Evolutionary conservation across 2,113 vertebrate species (phyloP).

Genomic region (Menura novaehollandiae): DNA sequence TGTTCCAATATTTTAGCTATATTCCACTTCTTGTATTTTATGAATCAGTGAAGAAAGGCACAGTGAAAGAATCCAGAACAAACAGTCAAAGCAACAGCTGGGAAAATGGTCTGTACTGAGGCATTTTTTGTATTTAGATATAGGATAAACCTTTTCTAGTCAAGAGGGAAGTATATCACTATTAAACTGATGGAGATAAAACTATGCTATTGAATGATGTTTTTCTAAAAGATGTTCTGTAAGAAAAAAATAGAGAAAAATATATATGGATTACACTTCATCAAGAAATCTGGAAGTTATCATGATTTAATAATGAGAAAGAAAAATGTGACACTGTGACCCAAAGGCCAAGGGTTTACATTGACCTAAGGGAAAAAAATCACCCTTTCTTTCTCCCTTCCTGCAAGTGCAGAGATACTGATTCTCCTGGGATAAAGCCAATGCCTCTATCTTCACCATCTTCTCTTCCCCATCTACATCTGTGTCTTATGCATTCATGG

Average conservation of each 20-base stretch:
- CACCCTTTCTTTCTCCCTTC: background rate
- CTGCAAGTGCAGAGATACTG: background rate
- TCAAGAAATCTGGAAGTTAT: conserved; percentile 23
- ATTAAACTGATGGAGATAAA: background rate
- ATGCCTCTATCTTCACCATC: background rate
- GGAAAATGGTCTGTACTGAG: background rate
- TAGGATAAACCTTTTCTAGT: background rate
- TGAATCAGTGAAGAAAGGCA: background rate
- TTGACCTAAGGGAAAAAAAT: background rate
- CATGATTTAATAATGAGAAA: conserved; percentile 8
- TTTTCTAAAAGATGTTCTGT: background rate
- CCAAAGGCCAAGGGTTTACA: conserved; percentile 1
- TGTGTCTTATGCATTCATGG: background rate
- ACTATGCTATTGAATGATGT: background rate
- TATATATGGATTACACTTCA: background rate
- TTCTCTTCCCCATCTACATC: background rate
- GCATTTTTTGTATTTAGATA: background rate
- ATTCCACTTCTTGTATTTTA: background rate
- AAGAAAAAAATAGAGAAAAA: background rate
- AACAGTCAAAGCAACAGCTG: background rate
- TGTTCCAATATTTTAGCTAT: background rate
- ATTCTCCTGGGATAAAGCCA: background rate
- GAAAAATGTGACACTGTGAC: background rate
- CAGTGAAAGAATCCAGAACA: background rate
- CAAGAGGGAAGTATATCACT: background rate